Evolutionary conservation across 35 echinoderm and acorn worm species (phyloP), one percentile per base, ranked within the genome.

Genomic region (Diadema setosum): DNA sequence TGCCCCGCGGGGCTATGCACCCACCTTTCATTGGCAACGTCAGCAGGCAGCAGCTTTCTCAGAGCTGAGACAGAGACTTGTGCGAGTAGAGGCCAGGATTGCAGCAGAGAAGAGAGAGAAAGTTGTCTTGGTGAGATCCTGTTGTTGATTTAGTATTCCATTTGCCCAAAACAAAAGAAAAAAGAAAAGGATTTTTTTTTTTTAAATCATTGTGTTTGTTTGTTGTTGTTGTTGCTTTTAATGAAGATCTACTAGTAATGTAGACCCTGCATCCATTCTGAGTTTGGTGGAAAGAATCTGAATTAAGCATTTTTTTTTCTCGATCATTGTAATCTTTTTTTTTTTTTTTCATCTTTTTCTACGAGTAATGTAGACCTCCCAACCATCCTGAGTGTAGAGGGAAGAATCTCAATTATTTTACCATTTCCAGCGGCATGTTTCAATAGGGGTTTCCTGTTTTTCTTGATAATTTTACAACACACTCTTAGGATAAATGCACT

Each of bases 21-120:
- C 87, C 17, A 85, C 43, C 61, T 23, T 85, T 9, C 5, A 70
- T 14, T 94, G 92, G 87, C 92, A 94, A 37, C 57, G 82, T 20
- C 46, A 86, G 7, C 87, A 94, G 45, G 81, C 92, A 65, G 65
- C 92, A 35, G 42, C 50, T 5, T 94, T 94, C 82, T 89, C 92
- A 18, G 83, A 85, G 20, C 46, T 94, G 25, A 49, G 92, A 43
- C 86, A 89, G 67, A 90, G 83, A 65, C 45, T 94, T 5, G 57
- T 37, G 49, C 63, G 73, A 81, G 29, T 42, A 1, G 14, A 45
- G 16, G 87, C 73, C 16, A 89, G 37, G 58, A 67, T 69, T 2
- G 33, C 43, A n/a, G 43, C 39, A 9, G 64, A 85, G 41, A 31
- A 26, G 18, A 89, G 20, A 0, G 70, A 76, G 17, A 45, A 78